These are phyloP conservation scores for Lucinisca nassula DNA, from an alignment of 2,888 invertebrate species.

Conservation along the genomic window DNA sequence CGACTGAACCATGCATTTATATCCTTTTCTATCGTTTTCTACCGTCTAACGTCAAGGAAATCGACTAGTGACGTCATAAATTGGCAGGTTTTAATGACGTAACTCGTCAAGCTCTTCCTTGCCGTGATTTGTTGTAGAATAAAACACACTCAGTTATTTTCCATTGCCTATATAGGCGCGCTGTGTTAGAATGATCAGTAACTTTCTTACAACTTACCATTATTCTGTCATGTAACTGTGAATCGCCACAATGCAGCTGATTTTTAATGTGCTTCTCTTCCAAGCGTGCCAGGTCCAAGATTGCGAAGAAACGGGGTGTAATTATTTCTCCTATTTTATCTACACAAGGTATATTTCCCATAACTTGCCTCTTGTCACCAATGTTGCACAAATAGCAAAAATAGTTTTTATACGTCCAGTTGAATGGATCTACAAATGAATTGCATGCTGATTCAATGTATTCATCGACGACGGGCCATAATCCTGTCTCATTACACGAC, in stretches of 20 bases:
- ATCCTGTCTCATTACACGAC: neutral
- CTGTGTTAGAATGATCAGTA: too few species aligned
- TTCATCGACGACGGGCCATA: neutral
- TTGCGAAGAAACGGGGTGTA: neutral
- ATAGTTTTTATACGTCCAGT: neutral
- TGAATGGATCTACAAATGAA: neutral
- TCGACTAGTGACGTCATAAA: too few species aligned
- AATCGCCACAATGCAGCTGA: neutral
- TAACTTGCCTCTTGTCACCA: neutral
- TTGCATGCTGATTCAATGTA: neutral
- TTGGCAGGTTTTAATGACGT: too few species aligned
- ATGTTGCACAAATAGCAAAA: neutral
- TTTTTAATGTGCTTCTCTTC: neutral
- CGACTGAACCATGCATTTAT: too few species aligned
- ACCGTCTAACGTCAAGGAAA: too few species aligned
- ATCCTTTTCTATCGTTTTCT: too few species aligned
- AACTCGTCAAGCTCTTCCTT: too few species aligned
- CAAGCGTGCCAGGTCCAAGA: neutral
- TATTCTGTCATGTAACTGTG: neutral
- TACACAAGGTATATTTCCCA: neutral
- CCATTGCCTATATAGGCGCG: too few species aligned
- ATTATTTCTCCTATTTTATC: neutral
- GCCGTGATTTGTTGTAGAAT: too few species aligned
- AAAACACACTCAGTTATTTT: too few species aligned
- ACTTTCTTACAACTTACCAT: too few species aligned